Base-by-base conservation (phyloP, 2,113 vertebrate species). In the Daubentonia madagascariensis region DNA sequence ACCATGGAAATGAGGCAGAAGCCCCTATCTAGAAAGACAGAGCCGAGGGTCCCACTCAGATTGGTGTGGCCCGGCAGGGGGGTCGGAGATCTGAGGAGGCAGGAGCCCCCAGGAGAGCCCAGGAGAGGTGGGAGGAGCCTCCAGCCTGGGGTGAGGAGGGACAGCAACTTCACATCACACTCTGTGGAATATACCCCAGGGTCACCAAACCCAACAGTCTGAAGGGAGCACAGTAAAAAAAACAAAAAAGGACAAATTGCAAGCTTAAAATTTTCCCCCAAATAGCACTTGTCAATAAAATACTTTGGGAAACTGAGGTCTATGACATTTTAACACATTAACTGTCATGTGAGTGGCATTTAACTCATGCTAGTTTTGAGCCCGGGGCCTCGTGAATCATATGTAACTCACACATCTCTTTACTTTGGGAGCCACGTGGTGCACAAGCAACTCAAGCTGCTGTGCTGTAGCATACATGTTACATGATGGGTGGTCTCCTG, bases 231-330 rank as follows among this genome's bases (percentile, higher is more conserved):
- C 8, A 48, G 28, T 16, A 17, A 67, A 40, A 28, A 43, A 81
- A 72, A 68, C 37, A 63, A 43, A 59, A 22, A 73, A 54, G 32
- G 54, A 52, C 52, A 61, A 2, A 13, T 17, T 23, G 10, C 63
- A 61, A 52, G 18, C n/a, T 88, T 81, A 57, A 23, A 68, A 48
- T 25, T 25, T 23, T 70, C 11, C 57, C 40, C 67, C 35, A 73
- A 79, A 25, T 79, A 50, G 18, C 50, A 65, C 35, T 35, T 79
- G 86, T 93, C 73, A 43, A 79, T 23, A 83, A 54, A 93, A 76
- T 9, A 23, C 48, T 30, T 3, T 14, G 48, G 30, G 78, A 86
- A 37, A 43, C 30, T 10, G 81, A 57, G 14, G 40, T 68, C 63
- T 32, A 6, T 28, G 75, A 68, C 32, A 89, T 88, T 91, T 63